Evolutionary conservation across 2,888 invertebrate genomes (phyloP), one percentile per base, ranked within the genome.

Genomic region (Drosophila sordidapex): DNA sequence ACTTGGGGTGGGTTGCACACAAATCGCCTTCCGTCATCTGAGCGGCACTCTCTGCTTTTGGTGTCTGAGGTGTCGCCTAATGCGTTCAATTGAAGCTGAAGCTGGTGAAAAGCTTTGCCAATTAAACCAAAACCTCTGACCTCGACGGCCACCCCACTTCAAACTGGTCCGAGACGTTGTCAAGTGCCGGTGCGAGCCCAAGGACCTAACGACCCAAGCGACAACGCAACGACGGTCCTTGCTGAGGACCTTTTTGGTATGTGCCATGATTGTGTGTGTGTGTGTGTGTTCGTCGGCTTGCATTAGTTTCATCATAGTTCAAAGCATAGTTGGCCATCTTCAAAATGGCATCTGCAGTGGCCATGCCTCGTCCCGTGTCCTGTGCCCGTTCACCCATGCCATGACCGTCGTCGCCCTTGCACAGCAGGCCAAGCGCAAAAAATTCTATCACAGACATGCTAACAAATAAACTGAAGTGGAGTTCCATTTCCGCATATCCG

Each of bases 251-350:
- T 63, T 43, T 68, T 43, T 29, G 25, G 35, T 18, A 35, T 25
- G 35, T 15, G 21, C 46, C 15, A 21, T 25, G 8, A 38, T 27
- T 15, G 29, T 40, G 8, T n/a, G 5, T 40, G 21, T 25, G 57
- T 21, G 40, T 21, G 57, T 21, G 31, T 15, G n/a, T 29, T 53
- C 60, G 79, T 78, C 68, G 67, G 83, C 68, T 67, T 81, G 79
- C 76, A 85, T 85, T 85, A 85, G 85, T 85, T 88, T 82, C 71
- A 73, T 68, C 82, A 78, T 88, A 85, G 85, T 89, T 86, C 89
- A 87, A 86, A 86, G 89, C 89, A 76, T 86, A 87, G 85, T 89
- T 87, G 69, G 78, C 71, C 74, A 67, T 68, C 64, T 74, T 78
- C 59, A 75, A 74, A 74, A 75, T 64, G 69, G 69, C 59, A 63